These are phyloP conservation scores for Riparia riparia DNA, from an alignment of 2,113 vertebrate species.

Conservation along the genomic window DNA sequence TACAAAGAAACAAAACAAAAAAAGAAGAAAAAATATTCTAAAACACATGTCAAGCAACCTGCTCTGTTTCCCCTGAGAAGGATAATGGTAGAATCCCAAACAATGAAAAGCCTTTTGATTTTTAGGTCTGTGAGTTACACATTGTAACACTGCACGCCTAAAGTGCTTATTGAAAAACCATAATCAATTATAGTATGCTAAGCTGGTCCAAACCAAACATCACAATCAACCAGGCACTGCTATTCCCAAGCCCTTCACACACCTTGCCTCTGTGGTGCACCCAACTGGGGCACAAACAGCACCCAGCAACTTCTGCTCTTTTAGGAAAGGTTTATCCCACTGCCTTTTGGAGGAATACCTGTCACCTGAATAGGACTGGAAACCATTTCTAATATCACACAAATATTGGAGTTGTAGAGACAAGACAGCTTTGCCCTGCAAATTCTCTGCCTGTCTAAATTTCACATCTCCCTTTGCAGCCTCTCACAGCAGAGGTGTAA, in stretches of 20 bases:
- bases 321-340: background rate
- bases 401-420: background rate
- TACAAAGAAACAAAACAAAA: conserved; percentile 26
- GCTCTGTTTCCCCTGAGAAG: background rate
- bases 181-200: background rate
- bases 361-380: background rate
- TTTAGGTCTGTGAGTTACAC: background rate
- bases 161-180: background rate
- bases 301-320: background rate
- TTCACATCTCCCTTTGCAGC: background rate
- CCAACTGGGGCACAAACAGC: background rate
- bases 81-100: background rate
- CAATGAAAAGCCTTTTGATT: background rate
- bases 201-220: background rate
- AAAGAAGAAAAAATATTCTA: background rate
- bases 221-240: background rate
- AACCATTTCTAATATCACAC: background rate
- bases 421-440: background rate
- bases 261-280: background rate
- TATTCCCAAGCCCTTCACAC: background rate
- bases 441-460: background rate
- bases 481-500: background rate
- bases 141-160: accelerated
- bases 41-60: background rate
- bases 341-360: background rate